Base-by-base conservation (phyloP, 2,888 invertebrate genomes). In the Dioctria linearis region DNA sequence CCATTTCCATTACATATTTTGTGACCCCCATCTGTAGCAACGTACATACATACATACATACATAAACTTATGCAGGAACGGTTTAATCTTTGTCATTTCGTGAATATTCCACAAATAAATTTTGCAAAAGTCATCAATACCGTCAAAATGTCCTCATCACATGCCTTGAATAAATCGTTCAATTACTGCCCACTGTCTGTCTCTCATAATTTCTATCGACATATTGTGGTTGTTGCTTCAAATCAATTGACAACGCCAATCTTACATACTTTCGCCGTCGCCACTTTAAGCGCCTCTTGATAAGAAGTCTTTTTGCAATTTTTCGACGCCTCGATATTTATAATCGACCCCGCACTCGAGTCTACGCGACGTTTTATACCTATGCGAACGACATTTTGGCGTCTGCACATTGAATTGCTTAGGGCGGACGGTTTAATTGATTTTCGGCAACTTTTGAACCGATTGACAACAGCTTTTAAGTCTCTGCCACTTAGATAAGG, bases 221-320 rank as follows among this genome's bases (percentile, higher is more conserved):
- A 25, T 25, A 25, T 25, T 25, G 25, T 25, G 25, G 25, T 25
- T 25, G 25, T 25, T 25, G 25, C 25, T 54, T 54, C 4, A 54
- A 54, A n/a, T n/a, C 11, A 11, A 11, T n/a, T 54, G 54, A n/a
- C 54, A 8, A 54, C 11, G 11, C 4, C 54, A 54, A 54, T n/a
- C n/a, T 54, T n/a, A 54, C 54, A 54, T n/a, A n/a, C 54, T 54
- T 54, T 54, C 54, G 54, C 4, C 54, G 54, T n/a, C 54, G 11
- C 54, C 11, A 54, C 25, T 25, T 25, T 25, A 25, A 54, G 6
- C 11, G 54, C 54, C 6, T 54, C 54, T 25, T 25, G 54, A 54
- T 54, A 54, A 54, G 54, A 54, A n/a, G 11, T 11, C n/a, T 54
- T 25, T 25, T 54, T 54, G 54, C 54, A 54, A n/a, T 54, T 54